Conservation (phyloP, 64 coral and sea anemone genomes). For the Exaiptasia diaphana region DNA sequence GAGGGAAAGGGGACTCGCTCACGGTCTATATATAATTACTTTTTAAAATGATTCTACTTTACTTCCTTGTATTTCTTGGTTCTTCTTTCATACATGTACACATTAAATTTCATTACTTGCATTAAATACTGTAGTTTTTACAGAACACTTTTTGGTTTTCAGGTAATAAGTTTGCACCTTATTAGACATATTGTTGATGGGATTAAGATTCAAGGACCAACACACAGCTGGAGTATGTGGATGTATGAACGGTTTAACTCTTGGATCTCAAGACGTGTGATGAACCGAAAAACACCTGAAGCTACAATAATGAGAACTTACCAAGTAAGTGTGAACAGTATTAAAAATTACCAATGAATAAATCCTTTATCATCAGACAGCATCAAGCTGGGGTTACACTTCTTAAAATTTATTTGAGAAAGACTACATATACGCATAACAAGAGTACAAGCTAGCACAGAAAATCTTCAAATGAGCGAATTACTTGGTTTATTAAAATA, state of each 20-base stretch:
- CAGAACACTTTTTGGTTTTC: background rate
- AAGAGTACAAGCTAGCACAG: no score
- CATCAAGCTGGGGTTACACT: no score
- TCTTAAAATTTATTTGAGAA: no score
- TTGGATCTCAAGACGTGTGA: conserved; percentile 47
- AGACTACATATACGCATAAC: no score
- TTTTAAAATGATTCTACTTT: background rate
- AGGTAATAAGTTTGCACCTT: conserved; percentile 54
- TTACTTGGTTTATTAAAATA: no score
- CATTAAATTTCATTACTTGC: background rate
- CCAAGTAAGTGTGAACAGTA: conserved; percentile 45
- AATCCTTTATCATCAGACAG: no score
- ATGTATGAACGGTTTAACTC: conserved; percentile 51
- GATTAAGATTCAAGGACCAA: conserved; percentile 7
- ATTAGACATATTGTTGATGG: conserved; percentile 6
- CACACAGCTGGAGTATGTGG: conserved; percentile 55
- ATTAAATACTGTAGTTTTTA: no score
- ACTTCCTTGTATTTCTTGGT: background rate
- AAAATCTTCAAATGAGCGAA: no score
- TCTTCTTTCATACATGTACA: background rate
- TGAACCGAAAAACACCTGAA: conserved; percentile 26
- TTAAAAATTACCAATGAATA: no score
- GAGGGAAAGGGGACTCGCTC: no score
- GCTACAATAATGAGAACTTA: conserved; percentile 49
- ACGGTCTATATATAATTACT: no score